Percentiles rank a stretch among this genome's conserved stretches.
These are phyloP conservation scores for Crossocerus cetratus DNA, from an alignment of 2,888 invertebrate species.

Conservation along the genomic window DNA sequence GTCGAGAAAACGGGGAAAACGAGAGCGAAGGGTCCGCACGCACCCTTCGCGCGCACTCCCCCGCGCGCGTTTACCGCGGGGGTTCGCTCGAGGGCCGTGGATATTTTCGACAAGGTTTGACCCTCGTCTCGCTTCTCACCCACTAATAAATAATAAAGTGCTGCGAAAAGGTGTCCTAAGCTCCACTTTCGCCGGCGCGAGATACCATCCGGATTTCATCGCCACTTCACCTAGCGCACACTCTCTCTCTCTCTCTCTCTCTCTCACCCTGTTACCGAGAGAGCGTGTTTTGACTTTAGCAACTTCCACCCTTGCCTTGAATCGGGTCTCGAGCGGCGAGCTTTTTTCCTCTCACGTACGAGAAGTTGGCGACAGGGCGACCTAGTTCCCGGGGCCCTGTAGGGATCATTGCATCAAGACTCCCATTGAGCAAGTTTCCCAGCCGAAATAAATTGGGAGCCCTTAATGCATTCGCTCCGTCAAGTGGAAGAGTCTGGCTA, in stretches of 20 bases:
- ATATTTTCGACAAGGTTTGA: conserved; percentile 58
- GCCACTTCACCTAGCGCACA: background rate
- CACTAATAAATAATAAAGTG: conserved; percentile 55
- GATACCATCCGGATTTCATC: background rate
- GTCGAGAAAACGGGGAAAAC: conserved; percentile 26
- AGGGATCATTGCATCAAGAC: conserved; percentile 9
- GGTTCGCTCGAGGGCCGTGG: conserved; percentile 45
- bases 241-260: too few species aligned
- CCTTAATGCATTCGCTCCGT: too few species aligned
- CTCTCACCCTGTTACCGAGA: background rate
- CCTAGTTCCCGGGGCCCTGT: background rate
- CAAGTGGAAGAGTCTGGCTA: too few species aligned
- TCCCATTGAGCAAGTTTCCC: background rate
- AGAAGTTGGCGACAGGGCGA: background rate
- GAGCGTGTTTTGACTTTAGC: conserved; percentile 2
- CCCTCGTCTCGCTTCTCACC: conserved; percentile 38
- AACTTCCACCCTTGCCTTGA: background rate
- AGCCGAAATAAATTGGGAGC: background rate
- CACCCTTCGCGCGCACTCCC: conserved; percentile 22
- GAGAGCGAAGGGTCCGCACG: conserved; percentile 20
- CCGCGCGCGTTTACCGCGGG: conserved; percentile 34
- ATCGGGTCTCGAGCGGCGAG: too few species aligned
- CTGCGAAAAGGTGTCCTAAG: conserved; percentile 36
- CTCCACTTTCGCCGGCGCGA: conserved; percentile 1
- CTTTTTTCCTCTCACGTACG: too few species aligned